Percentiles rank a stretch among this genome's conserved stretches.
Conservation (phyloP, 2,888 invertebrate species). For the Koerneria pararmatus region DNA sequence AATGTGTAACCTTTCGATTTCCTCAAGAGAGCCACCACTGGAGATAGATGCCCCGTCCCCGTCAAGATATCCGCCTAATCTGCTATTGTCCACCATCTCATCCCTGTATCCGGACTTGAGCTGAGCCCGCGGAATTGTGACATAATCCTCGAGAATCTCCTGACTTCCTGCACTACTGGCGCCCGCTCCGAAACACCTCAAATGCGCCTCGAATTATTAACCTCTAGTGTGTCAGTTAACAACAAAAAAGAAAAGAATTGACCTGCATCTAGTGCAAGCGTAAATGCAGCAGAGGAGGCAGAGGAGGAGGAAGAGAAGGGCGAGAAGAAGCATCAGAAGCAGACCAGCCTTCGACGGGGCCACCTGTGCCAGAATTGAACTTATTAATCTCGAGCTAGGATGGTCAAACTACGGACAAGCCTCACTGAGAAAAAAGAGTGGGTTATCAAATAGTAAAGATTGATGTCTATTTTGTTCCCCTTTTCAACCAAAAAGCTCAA, state of each 20-base stretch:
- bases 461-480: conserved; percentile 5
- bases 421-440: conserved; percentile 28
- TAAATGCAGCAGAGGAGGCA: conserved; percentile 50
- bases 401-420: conserved; percentile 25
- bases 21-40: conserved; percentile 35
- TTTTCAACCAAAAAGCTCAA: too few relatives aligned
- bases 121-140: conserved; percentile 53
- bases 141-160: conserved; percentile 41
- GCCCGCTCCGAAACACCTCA: conserved; percentile 37
- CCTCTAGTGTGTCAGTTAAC: background rate
- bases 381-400: conserved; percentile 22
- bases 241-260: background rate
- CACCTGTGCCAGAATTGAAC: conserved; percentile 17
- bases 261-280: conserved; percentile 41
- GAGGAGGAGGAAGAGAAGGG: conserved; percentile 57
- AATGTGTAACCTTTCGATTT: too few relatives aligned
- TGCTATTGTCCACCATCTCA: background rate
- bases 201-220: background rate
- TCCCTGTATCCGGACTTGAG: conserved; percentile 31
- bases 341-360: conserved; percentile 41
- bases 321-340: conserved; percentile 51
- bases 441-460: conserved; percentile 25
- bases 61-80: conserved; percentile 6
- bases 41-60: conserved; percentile 44
- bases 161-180: conserved; percentile 35